These are phyloP conservation scores for Neosalanx taihuensis DNA, from an alignment of 2,797 vertebrate species.

Conservation along the genomic window DNA sequence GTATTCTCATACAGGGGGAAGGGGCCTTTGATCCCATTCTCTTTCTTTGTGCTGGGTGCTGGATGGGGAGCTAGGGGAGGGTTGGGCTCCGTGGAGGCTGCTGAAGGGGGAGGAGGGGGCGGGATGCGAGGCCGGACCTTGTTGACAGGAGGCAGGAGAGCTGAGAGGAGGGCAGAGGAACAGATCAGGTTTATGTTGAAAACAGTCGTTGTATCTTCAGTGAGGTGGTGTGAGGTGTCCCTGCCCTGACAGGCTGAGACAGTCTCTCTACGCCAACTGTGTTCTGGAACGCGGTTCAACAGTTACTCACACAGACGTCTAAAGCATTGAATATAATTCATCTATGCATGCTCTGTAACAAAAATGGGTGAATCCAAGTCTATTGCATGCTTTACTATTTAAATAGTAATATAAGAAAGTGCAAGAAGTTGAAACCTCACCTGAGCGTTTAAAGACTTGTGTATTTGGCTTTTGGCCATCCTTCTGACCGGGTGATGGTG, in stretches of 20 bases:
- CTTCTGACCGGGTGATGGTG: slow-evolving; percentile 39
- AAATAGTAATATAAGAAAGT: too few species aligned
- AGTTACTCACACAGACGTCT: neutral
- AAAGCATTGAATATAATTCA: slow-evolving; percentile 37
- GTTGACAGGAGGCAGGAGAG: slow-evolving; percentile 63
- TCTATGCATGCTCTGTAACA: neutral
- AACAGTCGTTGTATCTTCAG: slow-evolving; percentile 1
- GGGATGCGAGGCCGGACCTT: slow-evolving; percentile 45
- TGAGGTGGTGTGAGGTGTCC: neutral
- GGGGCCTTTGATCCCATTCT: slow-evolving; percentile 18
- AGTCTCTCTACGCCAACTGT: neutral
- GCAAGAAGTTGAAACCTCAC: slow-evolving; percentile 38
- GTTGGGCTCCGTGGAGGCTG: slow-evolving; percentile 25
- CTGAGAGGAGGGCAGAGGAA: slow-evolving; percentile 37
- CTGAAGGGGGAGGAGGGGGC: slow-evolving; percentile 56
- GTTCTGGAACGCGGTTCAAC: neutral
- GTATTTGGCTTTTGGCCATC: slow-evolving; percentile 15
- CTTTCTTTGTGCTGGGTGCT: slow-evolving; percentile 24
- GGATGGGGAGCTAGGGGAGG: neutral
- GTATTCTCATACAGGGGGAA: slow-evolving; percentile 35
- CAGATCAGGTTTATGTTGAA: slow-evolving; percentile 10
- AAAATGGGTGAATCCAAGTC: too few species aligned
- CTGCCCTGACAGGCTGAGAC: slow-evolving; percentile 22
- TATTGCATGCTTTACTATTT: too few species aligned
- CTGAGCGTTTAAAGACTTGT: slow-evolving; percentile 57